Conservation (phyloP, 2,113 vertebrate species). For the Ramphastos sulfuratus region DNA sequence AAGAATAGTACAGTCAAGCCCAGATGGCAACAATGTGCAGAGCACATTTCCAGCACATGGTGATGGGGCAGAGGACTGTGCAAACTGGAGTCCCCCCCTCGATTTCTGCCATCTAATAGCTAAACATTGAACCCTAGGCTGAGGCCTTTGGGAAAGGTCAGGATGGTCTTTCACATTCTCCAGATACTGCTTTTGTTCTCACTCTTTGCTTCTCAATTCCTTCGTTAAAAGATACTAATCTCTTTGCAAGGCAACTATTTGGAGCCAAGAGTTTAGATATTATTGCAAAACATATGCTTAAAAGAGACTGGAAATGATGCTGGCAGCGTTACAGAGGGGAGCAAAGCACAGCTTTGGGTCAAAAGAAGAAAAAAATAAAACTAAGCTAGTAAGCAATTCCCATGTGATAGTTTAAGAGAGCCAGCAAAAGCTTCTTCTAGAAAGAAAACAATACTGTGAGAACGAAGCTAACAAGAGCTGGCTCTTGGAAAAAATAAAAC, state of each 20-base stretch:
- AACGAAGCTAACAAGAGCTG: slow-evolving; percentile 30
- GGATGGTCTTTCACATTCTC: not conserved
- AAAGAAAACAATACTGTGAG: slow-evolving; percentile 61
- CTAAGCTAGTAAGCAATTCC: slow-evolving; percentile 60
- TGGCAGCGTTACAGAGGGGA: slow-evolving; percentile 58
- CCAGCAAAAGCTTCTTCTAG: slow-evolving; percentile 60
- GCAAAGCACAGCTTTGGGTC: slow-evolving; percentile 36
- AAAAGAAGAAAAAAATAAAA: slow-evolving; percentile 15
- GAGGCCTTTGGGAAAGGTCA: slow-evolving; percentile 47
- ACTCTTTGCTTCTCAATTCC: slow-evolving; percentile 17
- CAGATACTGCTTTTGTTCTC: slow-evolving; percentile 31
- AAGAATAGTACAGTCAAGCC: slow-evolving; percentile 41
- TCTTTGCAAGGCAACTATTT: slow-evolving; percentile 2
- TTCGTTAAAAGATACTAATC: slow-evolving; percentile 44
- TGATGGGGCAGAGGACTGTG: not conserved
- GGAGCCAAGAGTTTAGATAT: slow-evolving; percentile 56
- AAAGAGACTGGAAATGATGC: slow-evolving; percentile 63
- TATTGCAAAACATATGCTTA: slow-evolving; percentile 63
- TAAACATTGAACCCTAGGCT: not conserved
- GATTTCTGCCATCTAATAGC: slow-evolving; percentile 2
- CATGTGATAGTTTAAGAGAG: slow-evolving; percentile 38
- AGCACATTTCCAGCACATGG: not conserved
- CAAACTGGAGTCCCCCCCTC: not conserved
- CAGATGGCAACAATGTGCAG: slow-evolving; percentile 19
- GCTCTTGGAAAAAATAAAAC: slow-evolving; percentile 45